Conservation (phyloP, 2,888 invertebrate species). For the Cephalotes varians region DNA sequence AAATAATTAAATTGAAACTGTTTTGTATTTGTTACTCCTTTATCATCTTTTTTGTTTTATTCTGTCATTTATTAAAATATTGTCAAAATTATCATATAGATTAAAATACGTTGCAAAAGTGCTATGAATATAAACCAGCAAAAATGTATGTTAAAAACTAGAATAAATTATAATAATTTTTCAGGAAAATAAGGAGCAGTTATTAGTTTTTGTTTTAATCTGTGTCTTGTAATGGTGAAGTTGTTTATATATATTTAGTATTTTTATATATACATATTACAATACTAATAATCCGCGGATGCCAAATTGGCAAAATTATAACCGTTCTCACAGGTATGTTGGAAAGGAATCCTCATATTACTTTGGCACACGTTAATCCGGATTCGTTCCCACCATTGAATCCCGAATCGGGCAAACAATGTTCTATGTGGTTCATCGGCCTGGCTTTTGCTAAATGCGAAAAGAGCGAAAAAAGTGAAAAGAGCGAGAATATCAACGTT, state of each 20-base stretch:
- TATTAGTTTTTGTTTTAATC: conserved; percentile 60
- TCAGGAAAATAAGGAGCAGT: conserved; percentile 51
- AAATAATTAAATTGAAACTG: background rate
- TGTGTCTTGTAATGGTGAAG: conserved; percentile 55
- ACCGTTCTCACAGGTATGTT: conserved; percentile 89
- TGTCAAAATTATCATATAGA: conserved; percentile 52
- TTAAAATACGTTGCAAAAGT: conserved; percentile 56
- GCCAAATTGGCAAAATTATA: conserved; percentile 77
- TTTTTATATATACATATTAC: conserved; percentile 19
- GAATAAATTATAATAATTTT: conserved; percentile 41
- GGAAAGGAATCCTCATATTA: conserved; percentile 96
- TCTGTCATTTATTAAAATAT: conserved; percentile 30
- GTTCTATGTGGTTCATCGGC: conserved; percentile 99
- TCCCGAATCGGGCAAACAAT: conserved; percentile 87
- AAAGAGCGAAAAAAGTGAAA: conserved; percentile 92
- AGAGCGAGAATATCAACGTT: conserved; percentile 94
- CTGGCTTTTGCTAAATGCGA: conserved; percentile 92
- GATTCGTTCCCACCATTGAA: conserved; percentile 91
- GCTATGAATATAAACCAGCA: conserved; percentile 23
- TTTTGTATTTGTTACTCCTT: background rate
- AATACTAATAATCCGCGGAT: conserved; percentile 71
- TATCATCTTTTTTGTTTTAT: background rate
- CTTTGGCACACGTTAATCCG: conserved; percentile 98
- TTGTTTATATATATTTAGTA: background rate
- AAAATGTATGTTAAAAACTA: conserved; percentile 21